phyloP scores from a whole-genome alignment of 2,797 vertebrate species.

The Sebastes trivittatus region DNA sequence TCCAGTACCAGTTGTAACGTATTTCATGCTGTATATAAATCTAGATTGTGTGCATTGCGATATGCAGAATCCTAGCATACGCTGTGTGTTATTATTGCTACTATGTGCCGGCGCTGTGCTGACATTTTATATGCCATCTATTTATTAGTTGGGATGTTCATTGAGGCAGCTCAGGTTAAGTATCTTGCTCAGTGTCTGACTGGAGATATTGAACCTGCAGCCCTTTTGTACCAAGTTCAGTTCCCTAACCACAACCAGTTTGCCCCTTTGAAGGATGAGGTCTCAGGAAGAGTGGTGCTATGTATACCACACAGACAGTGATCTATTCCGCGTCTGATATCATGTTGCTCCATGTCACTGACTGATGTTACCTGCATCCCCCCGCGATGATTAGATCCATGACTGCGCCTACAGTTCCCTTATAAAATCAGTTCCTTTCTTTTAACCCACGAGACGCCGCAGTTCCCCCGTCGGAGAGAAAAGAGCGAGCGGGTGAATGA shows the following conservation, averaged over 20 bases:
- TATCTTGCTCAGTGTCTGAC: conserved; percentile 82
- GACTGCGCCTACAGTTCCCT: conserved; percentile 76
- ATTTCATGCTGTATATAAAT: conserved; percentile 7
- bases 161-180: conserved; percentile 84
- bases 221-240: conserved; percentile 84
- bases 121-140: conserved; percentile 83
- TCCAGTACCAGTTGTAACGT: neutral
- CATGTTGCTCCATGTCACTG: conserved; percentile 83
- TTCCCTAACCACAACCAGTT: conserved; percentile 85
- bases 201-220: conserved; percentile 83
- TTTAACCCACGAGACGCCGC: conserved; percentile 61
- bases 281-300: conserved; percentile 76
- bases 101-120: conserved; percentile 55
- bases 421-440: conserved; percentile 78
- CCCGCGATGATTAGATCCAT: conserved; percentile 80
- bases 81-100: conserved; percentile 46
- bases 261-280: conserved; percentile 82
- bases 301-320: conserved; percentile 78
- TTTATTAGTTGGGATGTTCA: conserved; percentile 85
- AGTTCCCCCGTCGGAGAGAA: conserved; percentile 28
- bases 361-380: conserved; percentile 81
- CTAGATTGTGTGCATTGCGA: conserved; percentile 6
- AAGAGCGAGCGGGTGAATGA: conserved; percentile 23
- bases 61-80: neutral
- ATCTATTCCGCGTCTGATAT: conserved; percentile 82